Percentiles rank a stretch among this genome's conserved stretches.
These are phyloP conservation scores for Coelopa pilipes DNA, from an alignment of 2,888 invertebrate genomes.

Conservation along the genomic window DNA sequence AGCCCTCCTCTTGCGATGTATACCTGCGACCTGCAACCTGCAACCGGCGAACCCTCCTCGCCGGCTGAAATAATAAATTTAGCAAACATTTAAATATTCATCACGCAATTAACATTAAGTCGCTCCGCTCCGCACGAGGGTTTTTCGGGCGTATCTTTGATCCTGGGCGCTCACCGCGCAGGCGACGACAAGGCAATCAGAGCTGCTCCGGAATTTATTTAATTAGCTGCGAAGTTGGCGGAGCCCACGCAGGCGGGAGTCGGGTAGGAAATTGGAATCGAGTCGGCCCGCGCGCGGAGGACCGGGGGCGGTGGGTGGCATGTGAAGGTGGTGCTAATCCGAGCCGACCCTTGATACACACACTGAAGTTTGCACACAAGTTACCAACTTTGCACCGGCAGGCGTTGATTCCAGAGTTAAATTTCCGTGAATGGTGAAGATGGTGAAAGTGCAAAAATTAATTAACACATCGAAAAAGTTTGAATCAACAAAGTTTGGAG, in stretches of 20 bases:
- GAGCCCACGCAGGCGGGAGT: background rate
- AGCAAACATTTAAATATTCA: slow-evolving; percentile 63
- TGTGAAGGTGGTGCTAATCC: no score
- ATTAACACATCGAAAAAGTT: slow-evolving; percentile 51
- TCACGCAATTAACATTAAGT: slow-evolving; percentile 62
- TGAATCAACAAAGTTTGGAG: slow-evolving; percentile 35
- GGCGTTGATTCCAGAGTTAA: slow-evolving; percentile 59
- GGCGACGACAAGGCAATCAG: slow-evolving; percentile 27
- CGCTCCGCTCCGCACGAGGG: slow-evolving; percentile 33
- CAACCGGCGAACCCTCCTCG: slow-evolving; percentile 9
- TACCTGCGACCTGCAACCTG: slow-evolving; percentile 2
- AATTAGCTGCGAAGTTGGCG: slow-evolving; percentile 22
- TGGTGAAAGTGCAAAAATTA: slow-evolving; percentile 52
- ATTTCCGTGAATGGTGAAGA: slow-evolving; percentile 55
- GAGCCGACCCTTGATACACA: background rate
- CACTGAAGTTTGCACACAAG: slow-evolving; percentile 4
- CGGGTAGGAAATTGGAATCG: slow-evolving; percentile 51
- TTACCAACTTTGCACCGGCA: slow-evolving; percentile 35
- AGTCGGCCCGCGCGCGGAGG: slow-evolving; percentile 21
- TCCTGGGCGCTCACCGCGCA: slow-evolving; percentile 14
- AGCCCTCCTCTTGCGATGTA: no score
- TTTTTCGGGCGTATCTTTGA: slow-evolving; percentile 10
- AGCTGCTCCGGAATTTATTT: slow-evolving; percentile 32
- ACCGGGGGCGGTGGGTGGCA: background rate
- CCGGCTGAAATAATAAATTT: slow-evolving; percentile 57